Conservation (phyloP, 2,113 vertebrate genomes). For the Corynorhinus townsendii region DNA sequence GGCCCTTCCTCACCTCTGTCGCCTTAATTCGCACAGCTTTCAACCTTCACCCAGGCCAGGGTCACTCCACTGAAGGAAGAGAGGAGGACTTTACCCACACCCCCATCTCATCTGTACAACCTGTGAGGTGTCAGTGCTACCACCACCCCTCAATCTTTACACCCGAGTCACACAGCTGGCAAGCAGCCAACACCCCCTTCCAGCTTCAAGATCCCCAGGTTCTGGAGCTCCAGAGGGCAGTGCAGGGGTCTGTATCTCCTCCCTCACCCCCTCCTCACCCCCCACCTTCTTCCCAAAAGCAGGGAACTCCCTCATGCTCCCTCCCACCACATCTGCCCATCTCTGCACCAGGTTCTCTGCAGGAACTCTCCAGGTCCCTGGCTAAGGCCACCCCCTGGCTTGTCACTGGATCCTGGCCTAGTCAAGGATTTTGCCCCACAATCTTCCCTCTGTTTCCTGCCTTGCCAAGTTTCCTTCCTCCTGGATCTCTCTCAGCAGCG, state of each 20-base stretch:
- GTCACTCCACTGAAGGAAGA: not conserved
- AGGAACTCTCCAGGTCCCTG: not conserved
- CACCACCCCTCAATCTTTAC: not conserved
- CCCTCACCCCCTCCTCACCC: not conserved
- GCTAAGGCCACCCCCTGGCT: not conserved
- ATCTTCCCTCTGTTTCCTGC: not conserved
- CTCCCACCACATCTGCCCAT: not conserved
- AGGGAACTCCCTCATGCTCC: not conserved
- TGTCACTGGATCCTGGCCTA: not conserved
- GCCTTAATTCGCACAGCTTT: not conserved
- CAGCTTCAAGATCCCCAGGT: not conserved
- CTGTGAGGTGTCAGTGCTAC: accelerated
- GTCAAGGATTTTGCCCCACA: not conserved
- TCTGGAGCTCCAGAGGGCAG: not conserved
- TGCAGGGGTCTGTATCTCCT: not conserved
- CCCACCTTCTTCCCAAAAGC: not conserved
- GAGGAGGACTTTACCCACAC: not conserved
- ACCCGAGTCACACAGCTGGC: not conserved
- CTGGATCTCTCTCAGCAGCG: not conserved
- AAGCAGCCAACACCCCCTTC: not conserved
- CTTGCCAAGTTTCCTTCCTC: not conserved
- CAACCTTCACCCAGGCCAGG: not conserved
- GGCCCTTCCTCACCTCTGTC: not conserved
- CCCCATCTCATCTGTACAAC: too few relatives aligned
- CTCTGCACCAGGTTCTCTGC: not conserved